A percentile compares a stretch with the other conserved stretches of the same genome.
Conservation (phyloP, 2,888 invertebrate species). For the Parapristionchus giblindavisi region DNA sequence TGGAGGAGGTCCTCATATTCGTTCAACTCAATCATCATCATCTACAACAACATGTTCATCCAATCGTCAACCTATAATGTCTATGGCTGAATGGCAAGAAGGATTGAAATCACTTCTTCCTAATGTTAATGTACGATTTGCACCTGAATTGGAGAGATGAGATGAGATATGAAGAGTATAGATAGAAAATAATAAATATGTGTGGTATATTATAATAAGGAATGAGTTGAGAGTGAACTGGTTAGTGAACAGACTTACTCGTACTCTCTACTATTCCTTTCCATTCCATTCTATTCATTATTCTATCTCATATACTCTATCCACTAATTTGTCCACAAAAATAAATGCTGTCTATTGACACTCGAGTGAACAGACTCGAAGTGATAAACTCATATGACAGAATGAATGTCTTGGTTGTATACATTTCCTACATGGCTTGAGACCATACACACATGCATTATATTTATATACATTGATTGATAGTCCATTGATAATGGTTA, state of each 20-base stretch:
- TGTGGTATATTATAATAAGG: too few species aligned
- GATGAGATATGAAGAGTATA: not conserved
- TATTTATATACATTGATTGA: not conserved
- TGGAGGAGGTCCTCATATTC: constrained; percentile 39
- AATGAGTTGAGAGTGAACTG: not conserved
- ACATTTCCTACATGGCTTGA: not conserved
- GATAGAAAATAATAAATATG: too few species aligned
- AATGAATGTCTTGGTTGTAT: constrained; percentile 12
- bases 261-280: constrained; percentile 23
- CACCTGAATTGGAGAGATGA: constrained; percentile 44
- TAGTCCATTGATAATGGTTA: constrained; percentile 50
- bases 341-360: not conserved
- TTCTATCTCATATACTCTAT: constrained; percentile 3
- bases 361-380: constrained; percentile 34
- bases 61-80: constrained; percentile 8
- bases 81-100: constrained; percentile 54
- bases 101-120: constrained; percentile 63
- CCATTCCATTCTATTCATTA: constrained; percentile 29
- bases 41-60: constrained; percentile 1
- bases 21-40: constrained; percentile 39
- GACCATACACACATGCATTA: not conserved
- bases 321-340: not conserved
- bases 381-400: constrained; percentile 36
- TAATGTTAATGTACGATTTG: constrained; percentile 65
- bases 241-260: constrained; percentile 19